Evolutionary conservation across 2,888 invertebrate species (phyloP).

Genomic region (Cybosia mesomella): DNA sequence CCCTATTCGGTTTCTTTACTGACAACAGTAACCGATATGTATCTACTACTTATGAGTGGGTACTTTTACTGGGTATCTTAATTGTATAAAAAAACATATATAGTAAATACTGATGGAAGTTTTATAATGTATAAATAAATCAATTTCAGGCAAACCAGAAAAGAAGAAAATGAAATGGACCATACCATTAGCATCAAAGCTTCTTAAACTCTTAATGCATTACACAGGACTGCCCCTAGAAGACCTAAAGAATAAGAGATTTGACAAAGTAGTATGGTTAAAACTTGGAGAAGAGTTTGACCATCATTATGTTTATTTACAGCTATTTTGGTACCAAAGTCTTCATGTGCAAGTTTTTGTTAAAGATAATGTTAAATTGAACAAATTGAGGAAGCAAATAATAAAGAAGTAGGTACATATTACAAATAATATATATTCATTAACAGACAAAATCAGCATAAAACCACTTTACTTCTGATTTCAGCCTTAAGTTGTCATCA

Average conservation of each 20-base stretch:
- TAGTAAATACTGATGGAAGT: no score
- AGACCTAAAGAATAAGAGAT: constrained; percentile 65
- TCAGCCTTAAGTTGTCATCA: constrained; percentile 61
- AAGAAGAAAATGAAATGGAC: constrained; percentile 67
- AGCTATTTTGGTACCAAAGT: constrained; percentile 67
- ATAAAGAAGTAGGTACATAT: constrained; percentile 65
- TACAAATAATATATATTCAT: background rate
- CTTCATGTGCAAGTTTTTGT: constrained; percentile 76
- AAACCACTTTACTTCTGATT: constrained; percentile 38
- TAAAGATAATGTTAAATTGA: constrained; percentile 63
- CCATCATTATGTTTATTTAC: constrained; percentile 60
- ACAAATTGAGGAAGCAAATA: constrained; percentile 59
- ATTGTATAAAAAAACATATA: no score
- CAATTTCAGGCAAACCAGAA: constrained; percentile 58
- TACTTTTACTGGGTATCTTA: no score
- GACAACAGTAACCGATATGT: no score
- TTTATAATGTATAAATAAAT: background rate
- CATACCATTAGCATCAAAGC: constrained; percentile 63
- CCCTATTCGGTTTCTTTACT: no score
- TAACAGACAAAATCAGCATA: background rate
- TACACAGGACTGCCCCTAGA: constrained; percentile 61
- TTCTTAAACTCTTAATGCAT: constrained; percentile 64
- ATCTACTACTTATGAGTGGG: no score
- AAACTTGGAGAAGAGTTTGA: constrained; percentile 65
- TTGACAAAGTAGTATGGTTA: constrained; percentile 69